Percentiles rank a stretch among this genome's conserved stretches.
phyloP scores from a whole-genome alignment of 1,140 invertebrate species.

The Scaptomyza hsui region DNA sequence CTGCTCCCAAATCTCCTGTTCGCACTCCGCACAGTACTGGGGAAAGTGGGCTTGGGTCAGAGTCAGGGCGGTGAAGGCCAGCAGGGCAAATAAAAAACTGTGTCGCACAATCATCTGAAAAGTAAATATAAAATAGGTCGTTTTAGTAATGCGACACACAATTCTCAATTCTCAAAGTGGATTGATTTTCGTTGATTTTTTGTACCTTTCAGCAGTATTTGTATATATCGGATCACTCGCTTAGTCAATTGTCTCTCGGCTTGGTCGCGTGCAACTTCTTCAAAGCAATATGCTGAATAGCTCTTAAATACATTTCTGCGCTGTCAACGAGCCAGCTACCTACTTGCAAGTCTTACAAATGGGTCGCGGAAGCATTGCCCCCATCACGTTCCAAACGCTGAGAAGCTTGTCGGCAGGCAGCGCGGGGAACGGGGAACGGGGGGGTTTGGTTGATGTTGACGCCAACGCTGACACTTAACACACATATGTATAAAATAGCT shows the following conservation, averaged over 20 bases:
- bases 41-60: conserved; percentile 56
- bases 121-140: conserved; percentile 12
- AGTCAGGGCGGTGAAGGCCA: conserved; percentile 22
- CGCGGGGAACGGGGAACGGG: background rate
- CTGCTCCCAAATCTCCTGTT: conserved; percentile 80
- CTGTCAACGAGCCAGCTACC: conserved; percentile 31
- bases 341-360: conserved; percentile 64
- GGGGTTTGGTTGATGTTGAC: conserved; percentile 1
- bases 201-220: conserved; percentile 70
- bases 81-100: conserved; percentile 40
- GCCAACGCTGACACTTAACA: conserved; percentile 22
- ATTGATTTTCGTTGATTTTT: background rate
- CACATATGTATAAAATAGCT: background rate
- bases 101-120: conserved; percentile 63
- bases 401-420: conserved; percentile 3
- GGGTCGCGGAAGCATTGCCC: conserved; percentile 75
- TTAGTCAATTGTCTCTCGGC: conserved; percentile 38
- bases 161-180: conserved; percentile 16
- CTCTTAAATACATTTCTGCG: conserved; percentile 76
- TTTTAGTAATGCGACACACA: conserved; percentile 23
- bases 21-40: conserved; percentile 70
- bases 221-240: conserved; percentile 27
- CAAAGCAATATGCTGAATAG: conserved; percentile 73
- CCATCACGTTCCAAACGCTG: conserved; percentile 72
- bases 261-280: conserved; percentile 78